Conservation (phyloP, 2,113 vertebrate species). For the Thymallus thymallus region DNA sequence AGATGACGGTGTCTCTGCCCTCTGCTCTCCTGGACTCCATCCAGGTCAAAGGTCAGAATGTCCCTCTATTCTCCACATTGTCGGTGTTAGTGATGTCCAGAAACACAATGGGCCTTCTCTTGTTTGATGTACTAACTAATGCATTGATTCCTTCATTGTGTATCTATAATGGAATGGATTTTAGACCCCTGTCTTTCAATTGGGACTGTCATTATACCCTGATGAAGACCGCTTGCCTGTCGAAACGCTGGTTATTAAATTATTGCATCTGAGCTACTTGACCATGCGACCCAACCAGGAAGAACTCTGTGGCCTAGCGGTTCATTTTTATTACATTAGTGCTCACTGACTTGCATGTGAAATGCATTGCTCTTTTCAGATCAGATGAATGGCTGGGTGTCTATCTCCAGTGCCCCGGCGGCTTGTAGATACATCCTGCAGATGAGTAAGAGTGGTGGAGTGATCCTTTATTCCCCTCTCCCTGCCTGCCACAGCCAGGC, state of each 20-base stretch:
- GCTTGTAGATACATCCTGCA: slow-evolving; percentile 59
- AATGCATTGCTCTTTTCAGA: background rate
- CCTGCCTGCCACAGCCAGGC: slow-evolving; percentile 67
- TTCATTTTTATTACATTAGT: too few species aligned
- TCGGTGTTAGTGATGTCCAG: background rate
- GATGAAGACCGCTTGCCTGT: too few species aligned
- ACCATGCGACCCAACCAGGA: too few species aligned
- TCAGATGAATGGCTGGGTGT: background rate
- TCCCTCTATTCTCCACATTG: background rate
- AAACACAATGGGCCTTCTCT: background rate
- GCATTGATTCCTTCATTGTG: too few species aligned
- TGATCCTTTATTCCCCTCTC: slow-evolving; percentile 62
- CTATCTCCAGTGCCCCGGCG: slow-evolving; percentile 24
- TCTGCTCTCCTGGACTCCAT: slow-evolving; percentile 61
- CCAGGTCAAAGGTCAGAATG: slow-evolving; percentile 68
- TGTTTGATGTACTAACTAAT: too few species aligned
- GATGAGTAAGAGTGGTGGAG: slow-evolving; percentile 15
- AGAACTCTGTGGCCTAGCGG: too few species aligned
- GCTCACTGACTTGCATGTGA: too few species aligned
- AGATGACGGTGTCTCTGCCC: slow-evolving; percentile 56
- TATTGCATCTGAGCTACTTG: too few species aligned
- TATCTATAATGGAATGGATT: too few species aligned
- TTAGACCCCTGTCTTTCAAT: too few species aligned
- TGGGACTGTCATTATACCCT: too few species aligned
- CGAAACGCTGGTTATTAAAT: too few species aligned